Evolutionary conservation across 2,888 invertebrate species (phyloP), one percentile per base, ranked within the genome.

Genomic region (Drosophila algonquin): DNA sequence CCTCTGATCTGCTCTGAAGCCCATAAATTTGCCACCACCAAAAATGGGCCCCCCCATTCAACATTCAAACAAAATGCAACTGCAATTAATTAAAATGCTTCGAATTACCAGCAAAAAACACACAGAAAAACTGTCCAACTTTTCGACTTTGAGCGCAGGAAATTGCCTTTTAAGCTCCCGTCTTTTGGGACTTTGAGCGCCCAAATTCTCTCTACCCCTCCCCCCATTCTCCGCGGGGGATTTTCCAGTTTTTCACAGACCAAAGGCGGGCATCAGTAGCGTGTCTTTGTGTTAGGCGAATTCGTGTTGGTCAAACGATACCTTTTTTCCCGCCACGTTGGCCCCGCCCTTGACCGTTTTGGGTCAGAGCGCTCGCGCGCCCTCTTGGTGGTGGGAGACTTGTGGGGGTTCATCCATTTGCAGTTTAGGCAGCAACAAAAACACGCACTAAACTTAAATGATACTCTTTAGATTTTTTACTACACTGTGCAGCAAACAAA

Each of bases 71-170:
- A 56, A 72, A 75, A 75, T 75, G 57, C 35, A 68, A 69, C 50
- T 64, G 74, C 40, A 79, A 81, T 75, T 74, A 82, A 87, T 82
- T 87, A 85, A 87, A 80, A 68, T 75, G 68, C 59, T 67, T 47
- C 46, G 63, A 60, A 53, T 72, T 73, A 32, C 52, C 69, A 58
- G 27, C 14, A 30, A 16, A 8, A 63, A 50, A 32, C 10, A 27
- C 1, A 30, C 9, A 10, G 27, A 59, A 52, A 61, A 63, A 56
- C 59, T 82, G 68, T 83, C 76, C 61, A 63, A 48, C 40, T 54
- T 62, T 61, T 50, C 35, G 63, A 48, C 53, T 71, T 61, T 70
- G 56, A 53, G 45, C 32, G 48, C 56, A 70, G 63, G 56, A 62
- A 65, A 70, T 59, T 50, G 74, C 69, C 70, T 70, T 64, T 70